Evolutionary conservation across 2,113 vertebrate species (phyloP), one percentile per base, ranked within the genome.

Genomic region (Poecilia latipinna): DNA sequence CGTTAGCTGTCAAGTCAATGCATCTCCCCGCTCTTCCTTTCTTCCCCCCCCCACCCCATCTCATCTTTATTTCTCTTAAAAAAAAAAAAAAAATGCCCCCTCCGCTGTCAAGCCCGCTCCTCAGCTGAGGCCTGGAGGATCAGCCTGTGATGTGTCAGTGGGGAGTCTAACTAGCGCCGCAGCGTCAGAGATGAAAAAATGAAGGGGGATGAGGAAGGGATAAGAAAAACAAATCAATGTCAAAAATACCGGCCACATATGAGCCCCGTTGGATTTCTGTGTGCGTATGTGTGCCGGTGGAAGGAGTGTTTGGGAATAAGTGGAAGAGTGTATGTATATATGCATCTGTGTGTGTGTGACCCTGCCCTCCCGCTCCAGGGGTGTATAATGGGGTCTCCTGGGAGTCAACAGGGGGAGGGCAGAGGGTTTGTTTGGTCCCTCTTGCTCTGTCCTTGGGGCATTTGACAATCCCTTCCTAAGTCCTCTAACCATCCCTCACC

Each of bases 141-240:
- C 61, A 81, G 80, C 79, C 80, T 91, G 78, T 89, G 90, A 88
- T 84, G 86, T 92, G 85, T 88, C 91, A 89, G 75, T 77, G 82
- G 92, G 92, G 86, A 86, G 91, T 83, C 92, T 90, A 87, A 89
- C 86, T 54, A 89, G 86, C 77, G 88, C 92, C 89, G 64, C 63
- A 4, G 84, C 6, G 24, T 57, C 68, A 77, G 76, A 90, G 89
- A 92, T 91, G 86, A 82, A 93, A 90, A 91, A 89, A 89, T 75
- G 17, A 62, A 67, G 65, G 82, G 79, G 82, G 84, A 75, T 82
- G 84, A 83, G 73, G 83, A 67, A 86, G 81, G 86, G 88, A 88
- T 82, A 81, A 87, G 85, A 74, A 89, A 94, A 91, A 92, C 90
- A 91, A 92, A 92, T 94, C 92, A 92, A 90, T 93, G 90, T 91